Conservation (phyloP, 2,888 invertebrate species). For the Macropis europaea region DNA sequence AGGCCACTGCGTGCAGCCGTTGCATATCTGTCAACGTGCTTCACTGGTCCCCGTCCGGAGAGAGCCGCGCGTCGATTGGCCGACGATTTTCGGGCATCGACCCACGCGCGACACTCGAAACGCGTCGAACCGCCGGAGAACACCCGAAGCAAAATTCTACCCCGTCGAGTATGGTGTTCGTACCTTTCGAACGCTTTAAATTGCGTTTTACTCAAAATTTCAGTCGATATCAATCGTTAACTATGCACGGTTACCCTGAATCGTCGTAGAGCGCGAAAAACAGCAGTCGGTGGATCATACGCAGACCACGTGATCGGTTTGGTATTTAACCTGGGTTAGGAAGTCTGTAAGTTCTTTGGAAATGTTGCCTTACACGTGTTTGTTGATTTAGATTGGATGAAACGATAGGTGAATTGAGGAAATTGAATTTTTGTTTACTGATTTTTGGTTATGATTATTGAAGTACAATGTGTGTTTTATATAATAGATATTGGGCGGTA, state of each 20-base stretch:
- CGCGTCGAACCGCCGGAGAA: constrained; percentile 29
- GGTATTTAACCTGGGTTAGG: constrained; percentile 43
- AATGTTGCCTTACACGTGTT: neutral
- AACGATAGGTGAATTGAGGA: too few relatives aligned
- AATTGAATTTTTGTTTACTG: too few relatives aligned
- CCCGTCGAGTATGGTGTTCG: neutral
- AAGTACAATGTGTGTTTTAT: too few relatives aligned
- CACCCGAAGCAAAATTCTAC: constrained; percentile 6
- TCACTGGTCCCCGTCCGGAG: constrained; percentile 72
- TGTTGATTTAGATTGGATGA: too few relatives aligned
- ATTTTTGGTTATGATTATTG: too few relatives aligned
- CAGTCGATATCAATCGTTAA: too few relatives aligned
- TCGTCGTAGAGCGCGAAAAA: constrained; percentile 20
- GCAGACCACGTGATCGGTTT: constrained; percentile 48
- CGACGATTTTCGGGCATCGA: constrained; percentile 51
- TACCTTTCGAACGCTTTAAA: too few relatives aligned
- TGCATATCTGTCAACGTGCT: constrained; percentile 73
- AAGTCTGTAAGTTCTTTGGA: constrained; percentile 28
- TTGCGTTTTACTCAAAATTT: neutral
- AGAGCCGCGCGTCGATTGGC: constrained; percentile 73
- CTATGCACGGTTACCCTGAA: too few relatives aligned
- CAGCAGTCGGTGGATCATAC: constrained; percentile 21
- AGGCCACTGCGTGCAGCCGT: constrained; percentile 59
- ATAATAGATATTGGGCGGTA: too few relatives aligned
- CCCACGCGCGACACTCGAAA: constrained; percentile 56